Percentiles rank a stretch among this genome's conserved stretches.
phyloP scores from a whole-genome alignment of 2,113 vertebrate species.

The Lophius piscatorius region DNA sequence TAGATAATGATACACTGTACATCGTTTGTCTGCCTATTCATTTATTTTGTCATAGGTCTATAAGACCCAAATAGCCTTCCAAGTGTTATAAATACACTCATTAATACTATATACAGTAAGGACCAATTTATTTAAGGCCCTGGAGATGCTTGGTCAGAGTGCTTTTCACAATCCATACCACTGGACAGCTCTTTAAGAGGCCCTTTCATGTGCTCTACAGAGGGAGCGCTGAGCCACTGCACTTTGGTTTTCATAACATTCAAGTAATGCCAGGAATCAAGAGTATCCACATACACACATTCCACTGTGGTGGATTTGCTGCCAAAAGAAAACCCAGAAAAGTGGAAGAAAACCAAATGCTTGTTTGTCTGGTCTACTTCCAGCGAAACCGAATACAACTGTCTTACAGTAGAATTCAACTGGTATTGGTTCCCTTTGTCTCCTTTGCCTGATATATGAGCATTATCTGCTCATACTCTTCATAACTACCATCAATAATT shows the following conservation, averaged over 20 bases:
- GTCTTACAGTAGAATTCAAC: not conserved
- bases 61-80: slow-evolving; percentile 80
- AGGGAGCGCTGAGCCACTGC: slow-evolving; percentile 53
- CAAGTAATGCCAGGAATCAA: slow-evolving; percentile 78
- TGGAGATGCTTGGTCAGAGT: slow-evolving; percentile 32
- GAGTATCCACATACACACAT: slow-evolving; percentile 53
- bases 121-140: slow-evolving; percentile 49
- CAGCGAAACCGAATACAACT: slow-evolving; percentile 10
- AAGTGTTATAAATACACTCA: slow-evolving; percentile 80
- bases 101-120: slow-evolving; percentile 80
- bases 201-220: slow-evolving; percentile 42
- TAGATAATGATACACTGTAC: slow-evolving; percentile 35
- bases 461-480: slow-evolving; percentile 6
- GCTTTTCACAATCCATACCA: slow-evolving; percentile 48
- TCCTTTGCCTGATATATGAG: not conserved
- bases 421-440: not conserved
- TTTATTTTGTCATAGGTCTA: slow-evolving; percentile 74
- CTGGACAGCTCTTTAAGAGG: slow-evolving; percentile 59
- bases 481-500: slow-evolving; percentile 13
- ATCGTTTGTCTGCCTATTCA: slow-evolving; percentile 37
- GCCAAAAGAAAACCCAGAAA: slow-evolving; percentile 36
- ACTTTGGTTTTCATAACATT: slow-evolving; percentile 70
- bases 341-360: slow-evolving; percentile 16
- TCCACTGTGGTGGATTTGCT: slow-evolving; percentile 36
- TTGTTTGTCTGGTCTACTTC: slow-evolving; percentile 18